Conservation (phyloP, 1,140 invertebrate genomes). For the Neodiprion lecontei region DNA sequence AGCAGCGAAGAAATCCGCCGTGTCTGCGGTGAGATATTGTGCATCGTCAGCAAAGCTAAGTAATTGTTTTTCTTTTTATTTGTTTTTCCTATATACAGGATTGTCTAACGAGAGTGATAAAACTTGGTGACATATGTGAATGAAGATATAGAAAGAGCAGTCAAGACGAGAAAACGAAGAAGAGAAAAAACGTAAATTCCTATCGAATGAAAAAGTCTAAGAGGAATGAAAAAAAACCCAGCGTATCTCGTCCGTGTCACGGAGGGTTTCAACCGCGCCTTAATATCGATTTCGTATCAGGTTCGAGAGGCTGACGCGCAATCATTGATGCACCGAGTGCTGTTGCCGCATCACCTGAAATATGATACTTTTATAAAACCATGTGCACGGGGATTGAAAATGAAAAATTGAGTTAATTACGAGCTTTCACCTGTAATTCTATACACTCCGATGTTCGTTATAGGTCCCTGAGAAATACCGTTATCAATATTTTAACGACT, state of each 20-base stretch:
- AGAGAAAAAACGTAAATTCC: no score
- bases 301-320: background rate
- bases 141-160: background rate
- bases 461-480: no score
- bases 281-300: background rate
- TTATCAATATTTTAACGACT: no score
- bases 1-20: no score
- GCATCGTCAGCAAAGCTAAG: background rate
- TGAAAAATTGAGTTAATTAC: no score
- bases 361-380: background rate
- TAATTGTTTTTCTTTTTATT: constrained; percentile 2
- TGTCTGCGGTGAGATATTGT: background rate
- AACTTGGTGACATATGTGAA: background rate
- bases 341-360: background rate
- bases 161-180: background rate
- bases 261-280: background rate
- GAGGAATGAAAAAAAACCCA: background rate
- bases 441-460: no score
- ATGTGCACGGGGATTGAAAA: background rate
- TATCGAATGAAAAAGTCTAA: background rate
- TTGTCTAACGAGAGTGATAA: background rate
- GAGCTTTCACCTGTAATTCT: no score
- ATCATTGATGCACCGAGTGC: background rate
- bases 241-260: background rate
- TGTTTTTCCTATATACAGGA: background rate